Base-by-base conservation (phyloP, 2,888 invertebrate species). In the Philereme vetulata region DNA sequence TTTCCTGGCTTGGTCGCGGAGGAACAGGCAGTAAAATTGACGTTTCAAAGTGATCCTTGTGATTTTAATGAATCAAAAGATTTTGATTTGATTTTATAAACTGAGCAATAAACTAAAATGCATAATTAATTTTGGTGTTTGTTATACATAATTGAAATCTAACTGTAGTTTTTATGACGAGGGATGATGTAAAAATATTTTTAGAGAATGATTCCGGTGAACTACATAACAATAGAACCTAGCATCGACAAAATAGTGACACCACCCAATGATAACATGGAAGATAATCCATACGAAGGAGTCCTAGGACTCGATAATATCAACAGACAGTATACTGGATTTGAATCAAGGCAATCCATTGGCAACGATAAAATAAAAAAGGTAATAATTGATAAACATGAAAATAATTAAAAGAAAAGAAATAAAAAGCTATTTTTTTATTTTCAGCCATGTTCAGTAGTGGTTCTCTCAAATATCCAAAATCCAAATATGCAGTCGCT, bases 371-470 rank as follows among this genome's bases (percentile, higher is more conserved):
- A 55, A 33, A 51, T 51, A 38, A 77, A 75, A 61, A 82, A 82
- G 78, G 85, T 85, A 34, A 45, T 32, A 21, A 53, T 44, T 53
- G 36, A 33, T 40, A 33, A 43, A 40, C 43, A 34, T 51, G 11
- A n/a, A 4, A 40, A 8, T 8, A 40, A 42, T 11, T 21, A 21
- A 21, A 11, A 8, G 10, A n/a, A 32, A 68, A 56, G 48, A 33
- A 52, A 33, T 54, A 10, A 45, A 10, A 48, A 45, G 43, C 5
- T 64, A 35, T 60, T 62, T 21, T n/a, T 51, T 47, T 50, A 6
- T 68, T 78, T 79, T 60, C 84, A 90, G 91, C 84, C 84, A 10
- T 91, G 91, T 70, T 80, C 88, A 5, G 76, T 91, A 51, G 78
- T 91, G 51, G 82, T 90, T 35, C 70, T 90, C 48, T 90, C 91